Conservation (phyloP, 1,140 invertebrate species). For the Drosophila arizonae region DNA sequence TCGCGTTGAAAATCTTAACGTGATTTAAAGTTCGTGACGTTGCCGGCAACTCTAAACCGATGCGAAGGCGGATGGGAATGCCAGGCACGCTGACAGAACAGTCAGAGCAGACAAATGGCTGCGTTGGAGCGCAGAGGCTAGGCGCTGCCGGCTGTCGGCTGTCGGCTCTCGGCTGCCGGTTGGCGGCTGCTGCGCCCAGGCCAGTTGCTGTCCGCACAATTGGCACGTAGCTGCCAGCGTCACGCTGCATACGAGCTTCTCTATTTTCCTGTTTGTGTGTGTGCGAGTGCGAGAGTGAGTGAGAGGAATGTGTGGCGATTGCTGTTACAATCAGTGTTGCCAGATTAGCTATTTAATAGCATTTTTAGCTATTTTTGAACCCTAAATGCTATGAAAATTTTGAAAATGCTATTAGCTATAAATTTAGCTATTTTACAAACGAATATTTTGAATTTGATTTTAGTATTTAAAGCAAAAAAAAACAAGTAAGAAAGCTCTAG, state of each 20-base stretch:
- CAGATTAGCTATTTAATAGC: too few relatives aligned
- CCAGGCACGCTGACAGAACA: slow-evolving; percentile 40
- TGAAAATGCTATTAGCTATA: too few relatives aligned
- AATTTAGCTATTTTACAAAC: too few relatives aligned
- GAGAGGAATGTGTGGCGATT: too few relatives aligned
- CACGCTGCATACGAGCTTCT: background rate
- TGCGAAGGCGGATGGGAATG: slow-evolving; percentile 5
- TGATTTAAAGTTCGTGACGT: slow-evolving; percentile 68
- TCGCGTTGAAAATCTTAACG: slow-evolving; percentile 64
- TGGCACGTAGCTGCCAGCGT: slow-evolving; percentile 54
- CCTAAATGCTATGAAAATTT: too few relatives aligned
- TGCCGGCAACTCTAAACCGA: slow-evolving; percentile 22
- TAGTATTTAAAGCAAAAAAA: too few relatives aligned
- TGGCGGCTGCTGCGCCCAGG: slow-evolving; percentile 9
- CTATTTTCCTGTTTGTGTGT: background rate
- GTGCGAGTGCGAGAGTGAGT: slow-evolving; percentile 14
- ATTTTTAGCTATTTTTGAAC: too few relatives aligned
- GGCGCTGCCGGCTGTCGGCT: background rate
- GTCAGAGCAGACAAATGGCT: slow-evolving; percentile 34
- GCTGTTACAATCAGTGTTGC: background rate
- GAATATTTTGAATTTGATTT: too few relatives aligned
- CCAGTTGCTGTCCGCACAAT: slow-evolving; percentile 64
- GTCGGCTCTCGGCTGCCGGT: background rate
- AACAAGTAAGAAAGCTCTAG: too few relatives aligned
- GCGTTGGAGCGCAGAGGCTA: background rate